These are phyloP conservation scores for Eulemur coronatus DNA, from an alignment of 2,797 vertebrate species.

Conservation along the genomic window DNA sequence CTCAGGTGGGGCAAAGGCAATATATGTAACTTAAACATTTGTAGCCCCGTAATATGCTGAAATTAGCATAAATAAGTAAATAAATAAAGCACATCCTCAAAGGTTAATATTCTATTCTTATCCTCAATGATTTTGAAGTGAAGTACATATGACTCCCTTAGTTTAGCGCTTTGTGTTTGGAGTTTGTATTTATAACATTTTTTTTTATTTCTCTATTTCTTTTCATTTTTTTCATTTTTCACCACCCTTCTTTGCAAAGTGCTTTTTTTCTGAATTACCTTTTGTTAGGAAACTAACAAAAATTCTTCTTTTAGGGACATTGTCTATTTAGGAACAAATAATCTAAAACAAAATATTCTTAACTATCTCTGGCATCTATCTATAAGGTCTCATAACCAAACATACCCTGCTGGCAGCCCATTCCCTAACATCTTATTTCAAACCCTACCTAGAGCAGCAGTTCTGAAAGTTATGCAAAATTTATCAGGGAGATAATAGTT, in stretches of 20 bases:
- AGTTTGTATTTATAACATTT: neutral
- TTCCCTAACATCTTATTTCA: accelerated
- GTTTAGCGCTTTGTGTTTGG: neutral
- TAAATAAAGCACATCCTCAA: neutral
- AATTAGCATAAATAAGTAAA: too few species aligned
- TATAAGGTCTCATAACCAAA: neutral
- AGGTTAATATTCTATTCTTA: neutral
- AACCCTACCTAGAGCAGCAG: neutral
- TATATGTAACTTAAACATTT: too few species aligned
- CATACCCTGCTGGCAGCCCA: accelerated
- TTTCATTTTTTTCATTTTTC: neutral
- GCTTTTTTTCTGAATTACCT: neutral
- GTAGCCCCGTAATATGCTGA: too few species aligned
- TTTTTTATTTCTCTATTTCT: neutral
- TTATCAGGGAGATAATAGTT: neutral
- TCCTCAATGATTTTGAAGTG: neutral
- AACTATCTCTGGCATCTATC: too few species aligned
- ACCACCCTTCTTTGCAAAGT: neutral
- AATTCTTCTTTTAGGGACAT: neutral
- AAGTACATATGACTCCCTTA: neutral
- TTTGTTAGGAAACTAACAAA: neutral
- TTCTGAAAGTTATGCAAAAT: neutral
- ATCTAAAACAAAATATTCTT: neutral
- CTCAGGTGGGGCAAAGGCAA: too few species aligned
- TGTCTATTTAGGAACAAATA: neutral